Evolutionary conservation across 2,888 invertebrate species (phyloP), one percentile per base, ranked within the genome.

Genomic region (Torymus auratus): DNA sequence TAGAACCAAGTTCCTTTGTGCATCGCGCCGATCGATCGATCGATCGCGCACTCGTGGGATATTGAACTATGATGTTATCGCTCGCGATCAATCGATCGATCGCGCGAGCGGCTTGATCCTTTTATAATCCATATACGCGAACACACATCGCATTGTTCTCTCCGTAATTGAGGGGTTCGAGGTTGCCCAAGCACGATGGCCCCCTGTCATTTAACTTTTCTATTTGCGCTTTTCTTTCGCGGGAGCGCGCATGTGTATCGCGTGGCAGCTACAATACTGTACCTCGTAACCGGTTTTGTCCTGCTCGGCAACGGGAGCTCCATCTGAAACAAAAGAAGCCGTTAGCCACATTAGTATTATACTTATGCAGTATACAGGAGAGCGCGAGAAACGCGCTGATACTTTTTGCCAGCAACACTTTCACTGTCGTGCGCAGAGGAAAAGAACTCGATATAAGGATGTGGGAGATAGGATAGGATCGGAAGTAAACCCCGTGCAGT

Each of bases 251-350:
- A 7, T 10, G 41, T 41, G 41, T 41, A 41, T 41, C 41, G 7
- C 7, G 41, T 7, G 7, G 5, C 41, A 41, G 41, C 7, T 41
- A 41, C 41, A 7, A 41, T 41, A 78, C 82, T 84, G 84, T 84
- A 89, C 89, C 88, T 89, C 87, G 81, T 86, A 86, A 83, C 76
- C 83, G 52, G 83, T 83, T 17, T 84, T 84, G 72, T 86, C 88
- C 80, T 85, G 86, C 50, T 85, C 28, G 2, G 64, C 84, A 62
- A 88, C 86, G 41, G 88, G 86, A 53, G 87, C 87, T 84, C 88
- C 89, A 81, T 89, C 89, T 89, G 87, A 74, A 89, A 89, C 85
- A 88, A 84, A 85, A 77, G 84, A 82, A 74, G 23, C 61, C 0
- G 55, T 68, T 53, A 12, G 14, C 17, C 53, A 12, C 3, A 28